A percentile compares a stretch with the other conserved stretches of the same genome.
Evolutionary conservation across 2,113 vertebrate species (phyloP).

Genomic region (Eupsittula cactorum): DNA sequence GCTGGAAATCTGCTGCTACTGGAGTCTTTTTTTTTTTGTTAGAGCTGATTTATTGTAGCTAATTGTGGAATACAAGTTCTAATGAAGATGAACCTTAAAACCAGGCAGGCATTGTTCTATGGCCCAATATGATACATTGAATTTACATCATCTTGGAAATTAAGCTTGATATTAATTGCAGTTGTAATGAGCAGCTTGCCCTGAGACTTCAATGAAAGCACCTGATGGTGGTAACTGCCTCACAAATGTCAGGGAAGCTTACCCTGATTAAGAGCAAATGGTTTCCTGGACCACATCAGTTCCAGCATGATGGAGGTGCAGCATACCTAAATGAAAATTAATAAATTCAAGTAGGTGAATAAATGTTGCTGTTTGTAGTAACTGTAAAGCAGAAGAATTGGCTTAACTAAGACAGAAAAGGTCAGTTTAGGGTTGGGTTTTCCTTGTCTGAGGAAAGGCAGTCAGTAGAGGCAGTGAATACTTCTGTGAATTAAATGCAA

Average conservation of each 20-base stretch:
- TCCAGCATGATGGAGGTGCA: not conserved
- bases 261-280: not conserved
- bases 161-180: not conserved
- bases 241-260: not conserved
- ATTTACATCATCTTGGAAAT: slow-evolving; percentile 24
- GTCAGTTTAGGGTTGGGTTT: not conserved
- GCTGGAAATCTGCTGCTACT: slow-evolving; percentile 12
- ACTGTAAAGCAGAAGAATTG: not conserved
- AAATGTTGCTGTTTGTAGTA: not conserved
- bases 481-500: not conserved
- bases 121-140: not conserved
- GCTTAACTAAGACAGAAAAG: not conserved
- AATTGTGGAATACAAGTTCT: not conserved
- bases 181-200: slow-evolving; percentile 2
- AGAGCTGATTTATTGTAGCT: slow-evolving; percentile 21
- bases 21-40: not conserved
- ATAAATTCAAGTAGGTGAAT: not conserved
- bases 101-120: not conserved
- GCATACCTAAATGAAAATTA: not conserved
- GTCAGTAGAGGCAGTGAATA: not conserved
- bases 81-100: slow-evolving; percentile 51
- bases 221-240: slow-evolving; percentile 6
- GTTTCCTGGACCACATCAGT: not conserved
- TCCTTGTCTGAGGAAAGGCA: not conserved
- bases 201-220: not conserved